Percentiles rank a stretch among this genome's conserved stretches.
These are phyloP conservation scores for Nemopilema nomurai DNA, from an alignment of 30 jellyfish, hydroid and myxozoan genomes.

Conservation along the genomic window DNA sequence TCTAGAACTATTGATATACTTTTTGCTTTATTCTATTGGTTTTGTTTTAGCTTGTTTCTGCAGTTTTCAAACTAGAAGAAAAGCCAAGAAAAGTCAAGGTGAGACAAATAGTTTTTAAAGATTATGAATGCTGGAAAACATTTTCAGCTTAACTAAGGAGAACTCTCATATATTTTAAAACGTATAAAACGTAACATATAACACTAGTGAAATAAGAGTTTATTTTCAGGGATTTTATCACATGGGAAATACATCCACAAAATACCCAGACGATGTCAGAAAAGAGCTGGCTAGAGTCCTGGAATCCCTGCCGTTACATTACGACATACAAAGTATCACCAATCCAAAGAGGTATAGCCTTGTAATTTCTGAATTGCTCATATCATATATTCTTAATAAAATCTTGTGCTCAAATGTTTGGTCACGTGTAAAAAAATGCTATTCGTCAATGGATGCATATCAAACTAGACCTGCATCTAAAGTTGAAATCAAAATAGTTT, in stretches of 20 bases:
- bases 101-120: background rate
- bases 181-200: too few relatives aligned
- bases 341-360: constrained; percentile 70
- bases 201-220: background rate
- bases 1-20: too few relatives aligned
- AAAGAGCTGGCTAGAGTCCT: constrained; percentile 67
- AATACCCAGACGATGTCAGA: constrained; percentile 70
- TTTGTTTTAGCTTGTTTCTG: constrained; percentile 45
- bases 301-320: constrained; percentile 22
- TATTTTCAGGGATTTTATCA: constrained; percentile 76
- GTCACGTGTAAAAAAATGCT: too few relatives aligned
- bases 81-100: constrained; percentile 80
- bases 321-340: constrained; percentile 18
- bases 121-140: too few relatives aligned
- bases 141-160: too few relatives aligned
- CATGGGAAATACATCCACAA: constrained; percentile 84
- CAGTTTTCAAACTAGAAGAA: constrained; percentile 54
- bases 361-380: too few relatives aligned
- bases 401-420: too few relatives aligned
- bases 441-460: too few relatives aligned
- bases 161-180: too few relatives aligned
- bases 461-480: too few relatives aligned
- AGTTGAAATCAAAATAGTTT: too few relatives aligned
- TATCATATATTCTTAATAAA: too few relatives aligned
- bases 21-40: background rate